Base-by-base conservation (phyloP, 2,888 invertebrate species). In the Pseudanteris insignis region DNA sequence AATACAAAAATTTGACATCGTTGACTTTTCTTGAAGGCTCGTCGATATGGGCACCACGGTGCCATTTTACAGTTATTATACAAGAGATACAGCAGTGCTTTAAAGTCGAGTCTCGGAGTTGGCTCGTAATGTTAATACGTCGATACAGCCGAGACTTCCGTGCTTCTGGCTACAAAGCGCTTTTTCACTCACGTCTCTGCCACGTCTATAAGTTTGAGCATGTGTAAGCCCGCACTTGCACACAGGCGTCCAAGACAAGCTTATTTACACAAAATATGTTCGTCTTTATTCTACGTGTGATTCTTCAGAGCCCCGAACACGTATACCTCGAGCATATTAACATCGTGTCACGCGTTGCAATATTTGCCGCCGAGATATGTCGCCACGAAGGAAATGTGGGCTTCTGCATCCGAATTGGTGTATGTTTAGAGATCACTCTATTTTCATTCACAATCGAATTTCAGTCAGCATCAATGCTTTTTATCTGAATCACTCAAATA, bases 51-150 rank as follows among this genome's bases (percentile, higher is more conserved):
- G 69, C 63, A 67, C 69, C 74, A 68, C 67, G 71, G 63, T 67
- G 71, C 67, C 70, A 66, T 71, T 78, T 77, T 77, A 78, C 77
- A 77, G 77, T 77, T 78, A 78, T 78, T 78, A 78, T 76, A 77
- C 74, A 69, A 72, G 73, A 75, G 51, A 55, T 58, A 55, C 74
- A 75, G 69, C 75, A 69, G 72, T 70, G 76, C 76, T 76, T 77
- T 74, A 75, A 76, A 77, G 76, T 76, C 74, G 72, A 69, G 70
- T 70, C 72, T 73, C 71, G 73, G 66, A 69, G 73, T 74, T 74
- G 72, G 75, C 71, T 65, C 71, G 75, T 70, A 75, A 77, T 77
- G 76, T 75, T 76, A 76, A 77, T 74, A 76, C 70, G 72, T 72
- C 70, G 69, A 74, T 70, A 72, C 68, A 68, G 57, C 68, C 66